A percentile compares a stretch with the other conserved stretches of the same genome.
phyloP scores from a whole-genome alignment of 2,888 invertebrate species.

The Philonicus albiceps region DNA sequence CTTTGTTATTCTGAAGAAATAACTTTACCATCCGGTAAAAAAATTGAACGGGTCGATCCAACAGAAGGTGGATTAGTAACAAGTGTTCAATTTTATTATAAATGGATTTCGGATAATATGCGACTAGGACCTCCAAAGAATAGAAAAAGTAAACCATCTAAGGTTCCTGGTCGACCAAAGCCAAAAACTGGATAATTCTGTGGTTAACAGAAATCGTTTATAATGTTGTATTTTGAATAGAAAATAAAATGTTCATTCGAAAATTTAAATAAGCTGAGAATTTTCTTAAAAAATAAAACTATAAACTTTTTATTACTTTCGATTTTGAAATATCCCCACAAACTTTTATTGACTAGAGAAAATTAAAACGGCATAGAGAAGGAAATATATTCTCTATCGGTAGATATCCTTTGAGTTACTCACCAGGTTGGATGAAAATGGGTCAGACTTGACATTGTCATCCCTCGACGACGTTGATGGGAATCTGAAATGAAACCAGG shows the following conservation, averaged over 20 bases:
- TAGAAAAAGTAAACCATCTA: neutral
- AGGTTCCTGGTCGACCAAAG: too few relatives aligned
- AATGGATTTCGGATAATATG: neutral
- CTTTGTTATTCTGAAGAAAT: too few relatives aligned
- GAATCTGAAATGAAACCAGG: constrained; percentile 53
- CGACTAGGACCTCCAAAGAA: neutral
- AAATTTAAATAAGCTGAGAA: too few relatives aligned
- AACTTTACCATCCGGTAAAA: neutral
- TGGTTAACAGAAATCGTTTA: too few relatives aligned
- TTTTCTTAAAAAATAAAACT: too few relatives aligned
- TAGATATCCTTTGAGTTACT: constrained; percentile 42
- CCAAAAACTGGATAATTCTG: too few relatives aligned
- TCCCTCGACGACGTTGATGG: constrained; percentile 53
- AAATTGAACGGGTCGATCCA: neutral
- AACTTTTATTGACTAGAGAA: neutral
- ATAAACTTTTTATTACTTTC: too few relatives aligned
- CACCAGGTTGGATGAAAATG: constrained; percentile 52
- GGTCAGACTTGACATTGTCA: constrained; percentile 42
- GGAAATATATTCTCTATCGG: neutral
- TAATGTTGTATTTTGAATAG: too few relatives aligned
- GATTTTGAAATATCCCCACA: neutral
- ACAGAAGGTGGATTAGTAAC: neutral
- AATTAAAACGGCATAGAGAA: neutral
- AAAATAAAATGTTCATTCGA: too few relatives aligned
- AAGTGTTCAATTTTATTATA: neutral